Conservation (phyloP, 2,797 vertebrate species). For the Pipistrellus pygmaeus region DNA sequence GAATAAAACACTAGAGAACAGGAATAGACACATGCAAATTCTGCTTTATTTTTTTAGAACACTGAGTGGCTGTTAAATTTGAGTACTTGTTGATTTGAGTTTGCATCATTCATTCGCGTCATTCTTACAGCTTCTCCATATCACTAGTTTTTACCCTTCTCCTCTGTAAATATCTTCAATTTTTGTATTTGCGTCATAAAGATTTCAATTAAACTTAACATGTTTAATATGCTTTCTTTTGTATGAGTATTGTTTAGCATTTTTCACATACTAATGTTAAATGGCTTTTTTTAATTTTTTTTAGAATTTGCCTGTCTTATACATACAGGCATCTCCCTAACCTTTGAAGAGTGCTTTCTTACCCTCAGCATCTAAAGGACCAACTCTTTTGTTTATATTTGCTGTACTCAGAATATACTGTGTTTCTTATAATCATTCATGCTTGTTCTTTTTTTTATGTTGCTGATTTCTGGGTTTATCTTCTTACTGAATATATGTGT, state of each 20-base stretch:
- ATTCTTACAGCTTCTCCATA: constrained; percentile 25
- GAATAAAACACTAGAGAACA: constrained; percentile 11
- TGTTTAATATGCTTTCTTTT: background rate
- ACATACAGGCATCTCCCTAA: constrained; percentile 7
- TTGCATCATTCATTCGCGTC: background rate
- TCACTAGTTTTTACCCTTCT: constrained; percentile 20
- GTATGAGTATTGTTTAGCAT: background rate
- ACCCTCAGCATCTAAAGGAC: background rate
- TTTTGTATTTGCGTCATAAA: constrained; percentile 37
- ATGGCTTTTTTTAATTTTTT: constrained; percentile 4
- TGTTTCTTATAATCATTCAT: constrained; percentile 46
- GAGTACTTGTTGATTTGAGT: background rate
- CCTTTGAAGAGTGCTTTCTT: constrained; percentile 44
- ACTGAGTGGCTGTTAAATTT: background rate
- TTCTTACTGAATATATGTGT: constrained; percentile 38
- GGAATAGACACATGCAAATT: constrained; percentile 11
- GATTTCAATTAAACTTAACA: background rate
- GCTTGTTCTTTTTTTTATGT: constrained; percentile 19
- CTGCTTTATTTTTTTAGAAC: background rate
- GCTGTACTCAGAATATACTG: background rate
- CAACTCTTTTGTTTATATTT: constrained; percentile 58
- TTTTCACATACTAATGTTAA: background rate
- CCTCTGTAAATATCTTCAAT: constrained; percentile 38
- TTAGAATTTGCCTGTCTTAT: background rate
- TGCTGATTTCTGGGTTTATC: constrained; percentile 38